A percentile compares a stretch with the other conserved stretches of the same genome.
phyloP scores from a whole-genome alignment of 2,113 vertebrate species.

The Gopherus flavomarginatus region DNA sequence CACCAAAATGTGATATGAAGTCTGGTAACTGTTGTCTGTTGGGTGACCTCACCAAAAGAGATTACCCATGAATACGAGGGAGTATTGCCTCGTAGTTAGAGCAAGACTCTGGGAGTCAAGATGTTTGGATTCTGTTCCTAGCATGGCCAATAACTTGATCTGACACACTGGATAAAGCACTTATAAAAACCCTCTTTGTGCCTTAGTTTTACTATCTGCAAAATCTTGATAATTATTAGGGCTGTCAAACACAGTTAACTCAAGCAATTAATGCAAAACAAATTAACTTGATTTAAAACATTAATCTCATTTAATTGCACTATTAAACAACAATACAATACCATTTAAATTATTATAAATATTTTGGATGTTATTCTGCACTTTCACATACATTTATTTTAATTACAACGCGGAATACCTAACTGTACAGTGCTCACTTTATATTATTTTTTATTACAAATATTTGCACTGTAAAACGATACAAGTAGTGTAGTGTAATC shows the following conservation, averaged over 20 bases:
- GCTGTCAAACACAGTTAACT: too few species aligned
- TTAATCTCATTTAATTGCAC: rapidly evolving
- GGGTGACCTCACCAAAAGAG: rapidly evolving
- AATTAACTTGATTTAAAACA: too few species aligned
- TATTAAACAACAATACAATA: too few species aligned
- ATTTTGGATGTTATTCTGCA: too few species aligned
- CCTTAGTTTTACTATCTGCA: neutral
- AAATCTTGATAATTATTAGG: neutral
- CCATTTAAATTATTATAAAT: too few species aligned
- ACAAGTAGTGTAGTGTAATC: too few species aligned
- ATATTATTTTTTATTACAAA: too few species aligned
- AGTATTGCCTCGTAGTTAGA: neutral
- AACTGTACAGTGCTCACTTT: too few species aligned
- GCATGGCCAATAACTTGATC: neutral
- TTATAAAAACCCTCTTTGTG: neutral
- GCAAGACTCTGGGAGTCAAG: neutral
- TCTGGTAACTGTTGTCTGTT: neutral
- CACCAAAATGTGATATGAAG: neutral
- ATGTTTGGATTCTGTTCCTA: neutral
- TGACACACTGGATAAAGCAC: rapidly evolving
- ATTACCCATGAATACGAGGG: rapidly evolving
- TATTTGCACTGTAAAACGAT: too few species aligned
- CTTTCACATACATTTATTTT: too few species aligned
- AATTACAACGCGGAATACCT: too few species aligned
- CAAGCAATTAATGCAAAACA: too few species aligned